Conservation (phyloP, 2,888 invertebrate species). For the Cephus nigrinus region DNA sequence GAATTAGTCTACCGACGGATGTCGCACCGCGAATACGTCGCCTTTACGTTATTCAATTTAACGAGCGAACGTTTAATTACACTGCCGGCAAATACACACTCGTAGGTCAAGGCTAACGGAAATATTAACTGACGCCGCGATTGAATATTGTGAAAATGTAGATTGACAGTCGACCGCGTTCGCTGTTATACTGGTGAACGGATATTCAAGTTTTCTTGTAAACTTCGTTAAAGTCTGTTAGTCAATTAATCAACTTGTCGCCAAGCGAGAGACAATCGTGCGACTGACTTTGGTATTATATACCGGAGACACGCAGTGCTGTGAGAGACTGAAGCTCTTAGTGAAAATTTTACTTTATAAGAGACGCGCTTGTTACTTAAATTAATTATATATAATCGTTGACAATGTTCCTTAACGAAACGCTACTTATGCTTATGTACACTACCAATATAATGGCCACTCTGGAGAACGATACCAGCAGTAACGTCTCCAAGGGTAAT, state of each 20-base stretch:
- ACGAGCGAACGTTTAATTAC: background rate
- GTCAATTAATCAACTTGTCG: background rate
- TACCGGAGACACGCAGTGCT: background rate
- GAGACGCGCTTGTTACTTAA: background rate
- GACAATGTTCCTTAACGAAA: conserved; percentile 55
- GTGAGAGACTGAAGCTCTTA: background rate
- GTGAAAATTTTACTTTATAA: background rate
- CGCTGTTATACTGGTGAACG: background rate
- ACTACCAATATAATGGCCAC: conserved; percentile 54
- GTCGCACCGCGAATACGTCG: background rate
- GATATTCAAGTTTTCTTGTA: background rate
- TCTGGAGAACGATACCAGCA: conserved; percentile 39
- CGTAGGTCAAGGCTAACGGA: background rate
- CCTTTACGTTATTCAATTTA: background rate
- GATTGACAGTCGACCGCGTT: background rate
- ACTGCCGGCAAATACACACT: background rate
- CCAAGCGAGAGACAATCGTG: background rate
- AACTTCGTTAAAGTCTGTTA: background rate
- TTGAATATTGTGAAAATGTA: background rate
- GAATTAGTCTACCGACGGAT: background rate
- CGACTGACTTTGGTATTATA: background rate
- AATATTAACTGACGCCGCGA: background rate
- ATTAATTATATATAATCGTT: background rate
- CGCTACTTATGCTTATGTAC: conserved; percentile 52
- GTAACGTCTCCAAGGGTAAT: conserved; percentile 21